Evolutionary conservation across 2,888 invertebrate species (phyloP), one percentile per base, ranked within the genome.

Genomic region (Tachina fera): DNA sequence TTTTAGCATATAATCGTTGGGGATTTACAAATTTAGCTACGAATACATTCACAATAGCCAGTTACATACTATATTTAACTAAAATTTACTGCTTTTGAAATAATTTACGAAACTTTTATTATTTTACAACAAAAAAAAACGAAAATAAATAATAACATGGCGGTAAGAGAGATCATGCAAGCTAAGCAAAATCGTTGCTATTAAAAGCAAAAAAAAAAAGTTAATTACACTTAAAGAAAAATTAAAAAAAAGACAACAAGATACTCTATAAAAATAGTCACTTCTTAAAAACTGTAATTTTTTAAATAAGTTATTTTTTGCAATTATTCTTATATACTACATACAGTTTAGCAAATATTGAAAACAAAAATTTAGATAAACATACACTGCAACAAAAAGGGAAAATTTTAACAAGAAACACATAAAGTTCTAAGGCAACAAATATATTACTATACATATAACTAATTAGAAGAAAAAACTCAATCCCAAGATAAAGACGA

Each of bases 21-120:
- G 85, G 85, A 86, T 83, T 86, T 86, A 79, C 85, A 83, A 67
- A 51, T 86, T 79, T 83, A 86, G 67, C 82, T 82, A 86, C n/a
- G n/a, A 71, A 79, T 82, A 83, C 14, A 76, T 56, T 31, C 31
- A 82, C 19, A 82, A 68, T 43, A 63, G 19, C 11, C 22, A 63
- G 22, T 19, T 45, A n/a, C n/a, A n/a, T n/a, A n/a, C 10, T 45
- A 14, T 43, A 14, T 63, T 31, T 47, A 39, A 39, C 60, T 13
- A 60, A 60, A 41, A 49, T 60, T 9, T 68, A 22, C 19, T 22
- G 47, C 39, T 63, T 31, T 61, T 41, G 51, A 77, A 56, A 68
- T 51, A 75, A 75, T 14, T 45, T 81, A 13, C 47, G 61, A 75
- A 60, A 75, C 16, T 39, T 72, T 76, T 78, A 47, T 65, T 58